Evolutionary conservation across 2,797 vertebrate genomes (phyloP).

Genomic region (Smutsia gigantea): DNA sequence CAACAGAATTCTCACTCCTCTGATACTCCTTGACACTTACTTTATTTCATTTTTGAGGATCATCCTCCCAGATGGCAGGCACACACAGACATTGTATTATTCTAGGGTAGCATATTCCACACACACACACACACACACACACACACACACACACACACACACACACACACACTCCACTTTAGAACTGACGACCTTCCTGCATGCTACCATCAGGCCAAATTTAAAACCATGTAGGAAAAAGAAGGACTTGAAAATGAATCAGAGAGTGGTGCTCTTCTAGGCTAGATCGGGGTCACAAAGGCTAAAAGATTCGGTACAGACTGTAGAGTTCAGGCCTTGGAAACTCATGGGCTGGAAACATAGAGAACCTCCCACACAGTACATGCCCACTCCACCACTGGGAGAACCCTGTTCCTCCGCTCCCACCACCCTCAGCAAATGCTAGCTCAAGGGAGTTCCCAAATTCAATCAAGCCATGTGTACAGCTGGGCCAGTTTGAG

Average conservation of each 20-base stretch:
- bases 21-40: not conserved
- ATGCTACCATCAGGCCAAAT: not conserved
- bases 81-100: not conserved
- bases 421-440: not conserved
- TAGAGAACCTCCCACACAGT: not conserved
- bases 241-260: not conserved
- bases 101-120: not conserved
- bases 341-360: not conserved
- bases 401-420: not conserved
- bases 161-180: not conserved
- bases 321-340: constrained; percentile 5
- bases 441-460: constrained; percentile 51
- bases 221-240: not conserved
- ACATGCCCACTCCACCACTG: not conserved
- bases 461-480: constrained; percentile 8
- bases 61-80: constrained; percentile 58
- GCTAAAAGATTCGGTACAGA: not conserved
- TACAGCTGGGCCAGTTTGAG: not conserved
- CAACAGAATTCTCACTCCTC: not conserved
- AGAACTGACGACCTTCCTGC: constrained; percentile 18
- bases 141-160: not conserved
- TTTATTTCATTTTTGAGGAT: constrained; percentile 46
- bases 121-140: not conserved
- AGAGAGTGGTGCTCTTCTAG: not conserved
- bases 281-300: not conserved